Conservation (phyloP, 2,888 invertebrate genomes). For the Agriopis marginaria region DNA sequence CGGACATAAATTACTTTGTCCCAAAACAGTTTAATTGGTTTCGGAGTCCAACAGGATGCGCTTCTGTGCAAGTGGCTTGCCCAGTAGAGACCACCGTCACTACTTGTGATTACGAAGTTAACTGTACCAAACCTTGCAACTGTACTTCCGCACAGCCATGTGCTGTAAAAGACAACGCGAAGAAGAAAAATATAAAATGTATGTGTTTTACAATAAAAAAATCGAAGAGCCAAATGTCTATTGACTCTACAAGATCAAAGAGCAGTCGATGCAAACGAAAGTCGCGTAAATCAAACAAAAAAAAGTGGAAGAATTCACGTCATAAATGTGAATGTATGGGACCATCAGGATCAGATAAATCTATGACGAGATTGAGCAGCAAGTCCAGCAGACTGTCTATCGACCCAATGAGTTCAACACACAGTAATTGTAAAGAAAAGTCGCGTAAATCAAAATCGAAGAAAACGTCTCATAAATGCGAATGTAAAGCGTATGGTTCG, state of each 20-base stretch:
- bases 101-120: slow-evolving; percentile 42
- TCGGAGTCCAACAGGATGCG: slow-evolving; percentile 43
- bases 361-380: slow-evolving; percentile 47
- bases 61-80: slow-evolving; percentile 58
- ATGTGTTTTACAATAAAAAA: neutral
- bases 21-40: slow-evolving; percentile 48
- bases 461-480: slow-evolving; percentile 30
- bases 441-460: slow-evolving; percentile 1
- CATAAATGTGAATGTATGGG: slow-evolving; percentile 45
- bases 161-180: slow-evolving; percentile 14
- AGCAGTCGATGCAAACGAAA: slow-evolving; percentile 5
- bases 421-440: neutral
- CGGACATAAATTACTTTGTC: slow-evolving; percentile 72
- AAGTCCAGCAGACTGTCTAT: slow-evolving; percentile 31
- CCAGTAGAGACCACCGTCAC: slow-evolving; percentile 41
- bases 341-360: slow-evolving; percentile 51
- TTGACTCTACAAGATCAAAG: slow-evolving; percentile 28
- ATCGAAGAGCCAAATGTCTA: slow-evolving; percentile 31
- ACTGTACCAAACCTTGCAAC: slow-evolving; percentile 52
- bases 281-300: slow-evolving; percentile 1
- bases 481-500: slow-evolving; percentile 41
- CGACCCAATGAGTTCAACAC: slow-evolving; percentile 23
- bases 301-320: neutral
- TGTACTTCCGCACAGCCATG: slow-evolving; percentile 52
- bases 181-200: slow-evolving; percentile 9